Percentiles rank a stretch among this genome's conserved stretches.
Evolutionary conservation across 2,797 vertebrate genomes (phyloP).

Genomic region (Gouania willdenowi): DNA sequence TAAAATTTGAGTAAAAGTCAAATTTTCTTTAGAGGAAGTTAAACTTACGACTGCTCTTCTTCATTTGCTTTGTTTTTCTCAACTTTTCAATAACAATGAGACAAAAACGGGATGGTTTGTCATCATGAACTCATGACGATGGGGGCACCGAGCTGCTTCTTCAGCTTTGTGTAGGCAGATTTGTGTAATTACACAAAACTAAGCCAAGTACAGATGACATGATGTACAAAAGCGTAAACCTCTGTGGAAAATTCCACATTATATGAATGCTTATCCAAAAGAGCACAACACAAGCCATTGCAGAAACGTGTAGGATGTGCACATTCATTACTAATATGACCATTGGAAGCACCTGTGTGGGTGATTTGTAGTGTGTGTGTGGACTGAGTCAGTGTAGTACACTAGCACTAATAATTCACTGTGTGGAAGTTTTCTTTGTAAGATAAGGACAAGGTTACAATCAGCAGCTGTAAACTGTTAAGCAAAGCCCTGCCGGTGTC

Average conservation of each 20-base stretch:
- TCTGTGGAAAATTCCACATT: slow-evolving; percentile 1
- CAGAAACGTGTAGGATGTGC: slow-evolving; percentile 41
- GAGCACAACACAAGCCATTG: not conserved
- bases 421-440: not conserved
- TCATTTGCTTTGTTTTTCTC: too few species aligned
- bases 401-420: slow-evolving; percentile 11
- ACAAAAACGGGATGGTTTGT: slow-evolving; percentile 15
- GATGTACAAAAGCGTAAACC: not conserved
- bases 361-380: slow-evolving; percentile 37
- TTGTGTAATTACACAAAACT: not conserved
- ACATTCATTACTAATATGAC: slow-evolving; percentile 46
- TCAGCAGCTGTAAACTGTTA: too few species aligned
- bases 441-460: slow-evolving; percentile 8
- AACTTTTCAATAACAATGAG: slow-evolving; percentile 28
- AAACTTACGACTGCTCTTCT: too few species aligned
- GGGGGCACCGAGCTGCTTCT: slow-evolving; percentile 2
- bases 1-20: too few species aligned
- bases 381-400: slow-evolving; percentile 37
- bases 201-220: not conserved
- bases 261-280: slow-evolving; percentile 12
- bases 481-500: too few species aligned
- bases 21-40: too few species aligned
- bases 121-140: not conserved
- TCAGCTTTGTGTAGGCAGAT: not conserved
- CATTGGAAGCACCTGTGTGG: slow-evolving; percentile 47